These are phyloP conservation scores for Amorpha juglandis DNA, from an alignment of 2,888 invertebrate genomes.

Conservation along the genomic window DNA sequence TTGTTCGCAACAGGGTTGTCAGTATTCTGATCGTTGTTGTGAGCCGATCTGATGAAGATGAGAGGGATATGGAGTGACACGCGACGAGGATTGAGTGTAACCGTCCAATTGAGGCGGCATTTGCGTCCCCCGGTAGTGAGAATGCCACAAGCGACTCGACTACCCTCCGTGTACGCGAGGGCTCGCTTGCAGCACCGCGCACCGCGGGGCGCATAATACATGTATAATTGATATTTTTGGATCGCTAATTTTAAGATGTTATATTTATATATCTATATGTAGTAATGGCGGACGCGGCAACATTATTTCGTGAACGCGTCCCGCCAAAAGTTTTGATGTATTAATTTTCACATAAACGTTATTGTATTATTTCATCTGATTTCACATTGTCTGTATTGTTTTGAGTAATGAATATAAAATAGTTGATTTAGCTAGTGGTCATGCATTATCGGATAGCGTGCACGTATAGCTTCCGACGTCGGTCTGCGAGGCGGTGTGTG, in stretches of 20 bases:
- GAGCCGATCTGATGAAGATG: constrained; percentile 30
- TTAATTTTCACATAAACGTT: constrained; percentile 79
- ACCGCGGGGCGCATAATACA: constrained; percentile 79
- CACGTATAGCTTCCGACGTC: constrained; percentile 71
- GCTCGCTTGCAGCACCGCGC: constrained; percentile 62
- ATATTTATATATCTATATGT: constrained; percentile 85
- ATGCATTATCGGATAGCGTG: constrained; percentile 79
- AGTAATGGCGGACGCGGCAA: constrained; percentile 79
- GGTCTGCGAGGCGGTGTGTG: constrained; percentile 25
- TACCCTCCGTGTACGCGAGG: constrained; percentile 42
- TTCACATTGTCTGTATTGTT: constrained; percentile 36
- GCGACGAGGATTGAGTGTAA: constrained; percentile 78
- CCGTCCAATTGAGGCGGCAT: constrained; percentile 82
- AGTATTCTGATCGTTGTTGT: constrained; percentile 40
- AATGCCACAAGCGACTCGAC: constrained; percentile 56
- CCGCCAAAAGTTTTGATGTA: constrained; percentile 84
- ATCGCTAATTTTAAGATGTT: constrained; percentile 85
- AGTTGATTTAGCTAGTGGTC: constrained; percentile 83
- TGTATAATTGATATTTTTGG: constrained; percentile 85
- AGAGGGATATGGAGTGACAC: constrained; percentile 50
- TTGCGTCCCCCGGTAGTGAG: constrained; percentile 74
- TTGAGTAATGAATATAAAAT: constrained; percentile 49
- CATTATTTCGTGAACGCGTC: constrained; percentile 82
- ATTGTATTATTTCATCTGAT: constrained; percentile 67
- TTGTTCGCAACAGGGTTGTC: constrained; percentile 51